Conservation (phyloP, 2,797 vertebrate species). For the Fundulus diaphanus region DNA sequence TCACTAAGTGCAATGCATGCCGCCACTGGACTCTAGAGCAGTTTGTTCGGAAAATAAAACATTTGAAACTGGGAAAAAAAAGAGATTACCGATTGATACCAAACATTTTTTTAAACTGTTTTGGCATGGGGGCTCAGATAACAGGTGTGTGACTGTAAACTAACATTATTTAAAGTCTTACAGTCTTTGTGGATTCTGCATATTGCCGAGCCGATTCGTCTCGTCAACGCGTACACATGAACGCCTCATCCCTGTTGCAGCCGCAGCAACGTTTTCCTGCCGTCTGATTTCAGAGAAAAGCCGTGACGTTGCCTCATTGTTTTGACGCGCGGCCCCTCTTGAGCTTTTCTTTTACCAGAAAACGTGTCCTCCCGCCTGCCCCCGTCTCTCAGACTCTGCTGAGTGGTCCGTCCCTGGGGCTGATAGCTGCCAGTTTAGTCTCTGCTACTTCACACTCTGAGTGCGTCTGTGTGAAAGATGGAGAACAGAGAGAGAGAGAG, state of each 20-base stretch:
- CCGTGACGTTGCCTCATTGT: slow-evolving; percentile 36
- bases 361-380: slow-evolving; percentile 10
- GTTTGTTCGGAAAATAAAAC: no score
- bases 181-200: background rate
- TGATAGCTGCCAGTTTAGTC: slow-evolving; percentile 39
- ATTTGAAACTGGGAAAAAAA: no score
- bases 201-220: background rate
- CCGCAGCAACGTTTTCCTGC: slow-evolving; percentile 21
- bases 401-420: slow-evolving; percentile 38
- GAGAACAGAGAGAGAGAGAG: background rate
- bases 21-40: no score
- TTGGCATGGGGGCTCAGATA: no score
- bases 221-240: background rate
- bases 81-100: no score
- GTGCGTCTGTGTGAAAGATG: background rate
- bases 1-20: no score
- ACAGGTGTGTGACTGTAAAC: no score
- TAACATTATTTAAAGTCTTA: background rate
- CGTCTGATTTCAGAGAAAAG: slow-evolving; percentile 33
- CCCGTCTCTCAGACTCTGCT: slow-evolving; percentile 43
- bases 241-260: background rate
- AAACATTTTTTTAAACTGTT: no score
- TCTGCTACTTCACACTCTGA: slow-evolving; percentile 21
- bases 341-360: slow-evolving; percentile 41
- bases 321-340: slow-evolving; percentile 55